These are phyloP conservation scores for Trinectes maculatus DNA, from an alignment of 2,113 vertebrate genomes.

Conservation along the genomic window DNA sequence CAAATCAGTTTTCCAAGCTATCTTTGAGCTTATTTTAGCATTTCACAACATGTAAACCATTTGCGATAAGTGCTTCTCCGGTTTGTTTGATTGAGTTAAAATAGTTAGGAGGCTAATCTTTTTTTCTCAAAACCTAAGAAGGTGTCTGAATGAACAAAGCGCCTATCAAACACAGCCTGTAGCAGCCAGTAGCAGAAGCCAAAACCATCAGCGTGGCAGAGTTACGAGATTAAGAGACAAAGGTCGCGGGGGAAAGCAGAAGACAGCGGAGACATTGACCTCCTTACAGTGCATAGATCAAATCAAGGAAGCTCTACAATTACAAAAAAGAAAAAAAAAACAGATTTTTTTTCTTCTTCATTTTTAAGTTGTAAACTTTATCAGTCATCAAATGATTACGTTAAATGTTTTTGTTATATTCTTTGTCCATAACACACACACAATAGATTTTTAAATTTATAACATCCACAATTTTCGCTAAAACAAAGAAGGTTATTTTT, in stretches of 20 bases:
- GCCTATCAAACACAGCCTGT: constrained; percentile 17
- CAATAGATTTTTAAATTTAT: constrained; percentile 62
- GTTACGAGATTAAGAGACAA: constrained; percentile 28
- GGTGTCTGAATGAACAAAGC: constrained; percentile 5
- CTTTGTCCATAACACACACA: constrained; percentile 74
- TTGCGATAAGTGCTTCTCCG: neutral
- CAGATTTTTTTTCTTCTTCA: constrained; percentile 75
- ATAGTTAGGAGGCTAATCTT: neutral
- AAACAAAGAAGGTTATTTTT: constrained; percentile 76
- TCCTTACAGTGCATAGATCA: constrained; percentile 98
- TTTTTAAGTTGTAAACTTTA: constrained; percentile 85
- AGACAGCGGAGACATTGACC: constrained; percentile 80
- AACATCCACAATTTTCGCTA: constrained; percentile 81
- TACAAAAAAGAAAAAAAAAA: constrained; percentile 78
- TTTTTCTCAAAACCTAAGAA: neutral
- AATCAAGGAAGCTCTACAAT: constrained; percentile 97
- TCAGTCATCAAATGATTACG: constrained; percentile 78
- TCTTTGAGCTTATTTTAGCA: neutral
- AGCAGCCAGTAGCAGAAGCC: constrained; percentile 72
- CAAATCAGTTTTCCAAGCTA: too few species aligned
- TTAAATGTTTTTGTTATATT: constrained; percentile 70
- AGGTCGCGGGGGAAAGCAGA: constrained; percentile 52
- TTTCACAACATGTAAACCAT: neutral
- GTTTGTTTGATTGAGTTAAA: neutral
- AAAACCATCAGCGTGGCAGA: constrained; percentile 46